Base-by-base conservation (phyloP, 1,140 invertebrate species). In the Neodiprion lecontei region DNA sequence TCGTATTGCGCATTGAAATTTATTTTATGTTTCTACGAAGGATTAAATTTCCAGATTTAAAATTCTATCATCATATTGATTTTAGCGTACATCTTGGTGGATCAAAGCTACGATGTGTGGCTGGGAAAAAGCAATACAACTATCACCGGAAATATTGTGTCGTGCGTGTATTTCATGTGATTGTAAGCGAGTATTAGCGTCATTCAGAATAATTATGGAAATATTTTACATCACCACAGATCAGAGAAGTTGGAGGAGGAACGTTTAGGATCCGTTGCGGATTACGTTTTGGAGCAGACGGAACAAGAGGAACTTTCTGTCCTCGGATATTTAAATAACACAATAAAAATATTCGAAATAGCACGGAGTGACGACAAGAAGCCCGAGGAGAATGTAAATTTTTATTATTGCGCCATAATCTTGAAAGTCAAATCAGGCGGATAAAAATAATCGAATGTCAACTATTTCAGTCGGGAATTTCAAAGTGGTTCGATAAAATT, bases 81-180 rank as follows among this genome's bases (percentile, higher is more conserved):
- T 82, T 71, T 72, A 89, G 90, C 85, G 0, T 91, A 89, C 76
- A 85, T 90, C 72, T 82, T 91, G 21, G 88, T 88, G 7, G 89
- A 91, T 80, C 81, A 80, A 71, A 89, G 89, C 28, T 91, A 88
- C 75, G 90, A 91, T 77, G 90, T 91, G 1, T 91, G 90, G 90
- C 76, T 91, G 67, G 89, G 89, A 4, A 78, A 83, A 61, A 83
- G 83, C 69, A 84, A 85, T 74, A 79, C 77, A 9, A 84, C 73
- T 47, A 77, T 82, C 67, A 78, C 80, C 2, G 81, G 82, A 74
- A 78, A 79, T 81, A 73, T 74, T 21, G 73, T 74, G 75, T 81
- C 81, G 84, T 69, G 28, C 50, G 17, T 50, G 48, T 67, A 72
- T 68, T 21, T 72, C 10, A n/a, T 68, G n/a, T 21, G 69, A 69